Evolutionary conservation across 2,113 vertebrate genomes (phyloP).

Genomic region (Passerina amoena): DNA sequence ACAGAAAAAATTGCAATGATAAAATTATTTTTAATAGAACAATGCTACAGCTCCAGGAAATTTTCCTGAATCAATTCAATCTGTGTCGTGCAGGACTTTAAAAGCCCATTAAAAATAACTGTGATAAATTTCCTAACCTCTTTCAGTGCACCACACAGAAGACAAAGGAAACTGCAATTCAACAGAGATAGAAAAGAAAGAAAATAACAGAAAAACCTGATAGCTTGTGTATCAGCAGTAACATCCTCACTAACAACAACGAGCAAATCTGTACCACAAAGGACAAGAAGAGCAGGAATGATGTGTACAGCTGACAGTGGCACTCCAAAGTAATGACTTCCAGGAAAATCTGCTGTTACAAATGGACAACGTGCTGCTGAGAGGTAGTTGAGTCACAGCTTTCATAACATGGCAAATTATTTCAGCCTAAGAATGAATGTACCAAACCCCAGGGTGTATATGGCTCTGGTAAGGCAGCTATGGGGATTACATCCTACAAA

Average conservation of each 20-base stretch:
- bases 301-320: constrained; percentile 8
- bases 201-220: constrained; percentile 15
- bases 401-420: constrained; percentile 9
- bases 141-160: not conserved
- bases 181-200: constrained; percentile 23
- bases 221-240: constrained; percentile 12
- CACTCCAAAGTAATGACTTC: constrained; percentile 40
- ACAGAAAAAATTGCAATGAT: constrained; percentile 11
- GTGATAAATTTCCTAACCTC: constrained; percentile 54
- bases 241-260: not conserved
- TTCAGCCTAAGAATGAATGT: not conserved
- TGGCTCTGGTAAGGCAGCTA: not conserved
- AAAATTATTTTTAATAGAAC: constrained; percentile 45
- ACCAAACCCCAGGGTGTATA: not conserved
- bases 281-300: not conserved
- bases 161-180: constrained; percentile 60
- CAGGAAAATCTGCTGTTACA: constrained; percentile 40
- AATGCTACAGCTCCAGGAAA: constrained; percentile 32
- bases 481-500: not conserved
- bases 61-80: constrained; percentile 50
- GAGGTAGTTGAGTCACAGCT: not conserved
- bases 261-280: not conserved
- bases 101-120: constrained; percentile 59
- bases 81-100: not conserved
- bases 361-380: not conserved